Base-by-base conservation (phyloP, 2,797 vertebrate species). In the Lerista edwardsae region DNA sequence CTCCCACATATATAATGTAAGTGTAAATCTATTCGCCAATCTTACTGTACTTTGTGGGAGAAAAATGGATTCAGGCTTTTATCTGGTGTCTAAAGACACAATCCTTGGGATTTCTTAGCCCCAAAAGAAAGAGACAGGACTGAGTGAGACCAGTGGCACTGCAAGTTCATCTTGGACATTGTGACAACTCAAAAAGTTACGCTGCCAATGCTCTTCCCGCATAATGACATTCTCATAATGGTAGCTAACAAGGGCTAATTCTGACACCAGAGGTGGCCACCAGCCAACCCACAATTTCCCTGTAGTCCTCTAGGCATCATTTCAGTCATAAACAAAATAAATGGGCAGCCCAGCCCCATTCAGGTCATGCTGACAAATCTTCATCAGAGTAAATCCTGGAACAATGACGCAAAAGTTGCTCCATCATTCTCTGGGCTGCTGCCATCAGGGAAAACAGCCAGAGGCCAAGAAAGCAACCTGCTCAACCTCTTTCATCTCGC, bases 61-160 rank as follows among this genome's bases (percentile, higher is more conserved):
- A 68, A 77, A 15, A 44, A 55, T 5, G 14, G 59, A 36, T 85
- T 80, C 39, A 87, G 80, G 25, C n/a, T 76, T 76, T 61, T 59
- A 39, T 34, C 23, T 59, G 57, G 19, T 76, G 55, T 75, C 14
- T 34, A 31, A 57, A 57, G 51, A 31, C 25, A 14, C 3, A 12
- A 62, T 2, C 27, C 86, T 55, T 91, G 82, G 72, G 61, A 3
- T 82, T 86, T 69, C 12, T 39, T 59, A 64, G n/a, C 21, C 21
- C 23, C 61, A 47, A 74, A 36, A 57, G 29, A 34, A 73, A 44
- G 29, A 27, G 11, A 39, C 31, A 39, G 25, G 39, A 64, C 25
- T 11, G 23, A 15, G 1, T 47, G 31, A 6, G 25, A 61, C 31
- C 12, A 25, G 31, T 41, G 1, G 4, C 25, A 6, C 15, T 74